Conservation (phyloP, 1,140 invertebrate species). For the Papilio polytes region DNA sequence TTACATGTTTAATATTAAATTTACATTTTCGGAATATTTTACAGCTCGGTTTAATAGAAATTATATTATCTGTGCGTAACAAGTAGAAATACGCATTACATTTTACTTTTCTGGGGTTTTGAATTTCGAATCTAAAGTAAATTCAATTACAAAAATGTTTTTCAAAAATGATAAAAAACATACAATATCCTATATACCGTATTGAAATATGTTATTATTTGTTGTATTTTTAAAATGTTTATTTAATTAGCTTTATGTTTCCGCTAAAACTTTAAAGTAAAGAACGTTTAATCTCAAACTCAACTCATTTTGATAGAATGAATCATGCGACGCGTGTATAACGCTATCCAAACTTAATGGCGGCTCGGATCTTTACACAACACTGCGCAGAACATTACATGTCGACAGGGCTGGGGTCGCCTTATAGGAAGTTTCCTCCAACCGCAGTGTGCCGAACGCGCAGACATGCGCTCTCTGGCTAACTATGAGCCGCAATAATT, state of each 20-base stretch:
- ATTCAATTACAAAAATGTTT: neutral
- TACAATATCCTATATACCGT: neutral
- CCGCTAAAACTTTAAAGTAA: neutral
- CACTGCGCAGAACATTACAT: neutral
- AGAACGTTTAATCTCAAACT: neutral
- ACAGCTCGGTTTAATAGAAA: neutral
- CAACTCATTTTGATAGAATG: constrained; percentile 1
- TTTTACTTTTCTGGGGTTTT: neutral
- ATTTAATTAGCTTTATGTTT: neutral
- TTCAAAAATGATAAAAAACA: neutral
- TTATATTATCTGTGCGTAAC: neutral
- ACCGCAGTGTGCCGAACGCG: neutral
- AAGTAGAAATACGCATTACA: neutral
- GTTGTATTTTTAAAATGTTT: no score
- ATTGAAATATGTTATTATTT: no score
- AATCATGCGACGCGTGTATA: neutral
- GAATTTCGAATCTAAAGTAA: neutral
- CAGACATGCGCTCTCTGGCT: neutral
- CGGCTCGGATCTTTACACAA: neutral
- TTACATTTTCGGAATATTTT: constrained; percentile 16
- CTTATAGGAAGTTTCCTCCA: neutral
- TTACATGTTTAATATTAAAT: neutral
- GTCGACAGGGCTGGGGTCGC: no score
- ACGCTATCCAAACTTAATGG: neutral
- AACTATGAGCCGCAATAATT: neutral